Evolutionary conservation across 2,888 invertebrate genomes (phyloP).

Genomic region (Cremastobaeus sp.): DNA sequence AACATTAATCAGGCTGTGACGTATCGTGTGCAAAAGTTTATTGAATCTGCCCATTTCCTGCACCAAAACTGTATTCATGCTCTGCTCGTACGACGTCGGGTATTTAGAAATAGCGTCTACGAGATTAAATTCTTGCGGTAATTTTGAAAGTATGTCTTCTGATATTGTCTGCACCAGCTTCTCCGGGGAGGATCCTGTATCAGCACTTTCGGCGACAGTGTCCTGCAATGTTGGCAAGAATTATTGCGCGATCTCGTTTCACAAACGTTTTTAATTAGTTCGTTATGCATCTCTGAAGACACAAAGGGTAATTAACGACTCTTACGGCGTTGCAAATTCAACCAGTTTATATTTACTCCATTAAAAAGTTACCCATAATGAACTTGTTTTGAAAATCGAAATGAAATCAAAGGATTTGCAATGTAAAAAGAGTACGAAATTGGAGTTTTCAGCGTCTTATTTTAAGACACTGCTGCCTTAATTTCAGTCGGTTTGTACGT

Average conservation of each 20-base stretch:
- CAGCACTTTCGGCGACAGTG: constrained; percentile 80
- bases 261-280: neutral
- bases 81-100: constrained; percentile 89
- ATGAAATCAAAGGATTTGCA: too few relatives aligned
- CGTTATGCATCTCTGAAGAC: neutral
- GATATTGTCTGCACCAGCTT: constrained; percentile 89
- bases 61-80: constrained; percentile 95
- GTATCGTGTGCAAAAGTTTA: constrained; percentile 85
- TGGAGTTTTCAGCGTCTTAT: too few relatives aligned
- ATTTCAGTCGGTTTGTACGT: too few relatives aligned
- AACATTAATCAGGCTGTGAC: constrained; percentile 88
- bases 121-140: constrained; percentile 86
- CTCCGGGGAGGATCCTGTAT: constrained; percentile 85
- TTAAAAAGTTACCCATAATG: too few relatives aligned
- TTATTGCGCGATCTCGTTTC: too few relatives aligned
- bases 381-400: too few relatives aligned
- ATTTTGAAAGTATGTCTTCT: constrained; percentile 86
- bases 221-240: constrained; percentile 80
- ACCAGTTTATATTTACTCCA: too few relatives aligned
- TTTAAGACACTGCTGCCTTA: too few relatives aligned
- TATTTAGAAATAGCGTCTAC: constrained; percentile 83
- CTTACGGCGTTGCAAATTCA: too few relatives aligned
- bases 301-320: neutral
- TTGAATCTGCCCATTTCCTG: constrained; percentile 92
- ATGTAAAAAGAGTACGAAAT: too few relatives aligned